These are phyloP conservation scores for Xiphophorus maculatus DNA, from an alignment of 2,113 vertebrate genomes.

Conservation along the genomic window DNA sequence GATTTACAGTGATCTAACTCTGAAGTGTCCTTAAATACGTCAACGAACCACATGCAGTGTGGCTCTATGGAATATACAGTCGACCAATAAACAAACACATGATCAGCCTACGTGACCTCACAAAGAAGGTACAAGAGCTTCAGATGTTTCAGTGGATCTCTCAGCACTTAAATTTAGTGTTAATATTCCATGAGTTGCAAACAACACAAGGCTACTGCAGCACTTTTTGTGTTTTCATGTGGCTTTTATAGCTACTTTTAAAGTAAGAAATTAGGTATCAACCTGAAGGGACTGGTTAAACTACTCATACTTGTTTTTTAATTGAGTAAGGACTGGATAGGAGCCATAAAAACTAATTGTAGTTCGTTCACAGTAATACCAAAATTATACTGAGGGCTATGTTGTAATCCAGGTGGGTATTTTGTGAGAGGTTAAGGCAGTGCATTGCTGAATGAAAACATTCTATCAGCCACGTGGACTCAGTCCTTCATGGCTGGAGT, in stretches of 20 bases:
- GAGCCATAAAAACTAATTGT: conserved; percentile 40
- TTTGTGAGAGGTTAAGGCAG: neutral
- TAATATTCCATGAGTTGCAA: conserved; percentile 17
- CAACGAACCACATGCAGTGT: neutral
- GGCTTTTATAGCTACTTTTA: conserved; percentile 38
- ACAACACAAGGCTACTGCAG: conserved; percentile 29
- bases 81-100: neutral
- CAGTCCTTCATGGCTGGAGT: no score
- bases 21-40: neutral
- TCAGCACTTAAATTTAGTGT: conserved; percentile 8
- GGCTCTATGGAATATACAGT: neutral
- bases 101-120: neutral
- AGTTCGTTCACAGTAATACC: conserved; percentile 27
- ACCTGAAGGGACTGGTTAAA: conserved; percentile 48
- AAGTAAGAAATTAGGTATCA: conserved; percentile 33
- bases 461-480: no score
- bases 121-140: neutral
- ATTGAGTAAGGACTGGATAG: conserved; percentile 28
- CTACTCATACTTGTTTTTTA: conserved; percentile 38
- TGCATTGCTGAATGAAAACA: no score
- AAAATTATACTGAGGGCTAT: neutral
- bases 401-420: conserved; percentile 15
- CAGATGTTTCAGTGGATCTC: neutral
- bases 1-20: conserved; percentile 3
- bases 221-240: conserved; percentile 22